Conservation (phyloP, 2,113 vertebrate species). For the Thymallus thymallus region DNA sequence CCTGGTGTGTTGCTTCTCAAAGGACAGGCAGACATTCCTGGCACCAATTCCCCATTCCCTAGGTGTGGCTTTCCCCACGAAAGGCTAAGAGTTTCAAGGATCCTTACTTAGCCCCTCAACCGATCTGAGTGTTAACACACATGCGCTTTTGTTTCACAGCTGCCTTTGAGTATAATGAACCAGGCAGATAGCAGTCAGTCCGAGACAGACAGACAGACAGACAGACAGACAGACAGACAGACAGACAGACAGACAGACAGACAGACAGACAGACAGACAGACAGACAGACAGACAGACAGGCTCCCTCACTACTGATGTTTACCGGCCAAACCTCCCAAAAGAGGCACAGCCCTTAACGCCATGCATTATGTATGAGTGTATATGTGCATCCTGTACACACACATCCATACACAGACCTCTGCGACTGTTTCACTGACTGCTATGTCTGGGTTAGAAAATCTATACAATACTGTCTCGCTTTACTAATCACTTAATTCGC, state of each 20-base stretch:
- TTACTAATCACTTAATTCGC: conserved; percentile 94
- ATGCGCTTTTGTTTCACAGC: conserved; percentile 83
- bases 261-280: conserved; percentile 89
- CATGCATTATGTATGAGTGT: conserved; percentile 53
- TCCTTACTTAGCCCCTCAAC: conserved; percentile 88
- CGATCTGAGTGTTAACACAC: conserved; percentile 85
- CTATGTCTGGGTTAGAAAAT: conserved; percentile 75
- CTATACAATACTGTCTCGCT: conserved; percentile 73
- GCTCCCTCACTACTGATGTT: conserved; percentile 35
- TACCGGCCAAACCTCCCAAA: conserved; percentile 39
- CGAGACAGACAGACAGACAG: conserved; percentile 40
- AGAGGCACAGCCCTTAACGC: conserved; percentile 37
- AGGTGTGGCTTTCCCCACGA: conserved; percentile 92
- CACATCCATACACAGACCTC: background rate
- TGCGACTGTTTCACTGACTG: conserved; percentile 83
- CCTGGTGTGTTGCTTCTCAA: conserved; percentile 33
- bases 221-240: no score
- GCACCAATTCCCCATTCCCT: conserved; percentile 78
- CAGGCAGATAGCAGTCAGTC: conserved; percentile 86
- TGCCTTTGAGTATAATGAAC: conserved; percentile 72
- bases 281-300: conserved; percentile 72
- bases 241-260: no score
- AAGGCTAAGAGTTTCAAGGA: conserved; percentile 76
- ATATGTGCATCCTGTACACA: background rate
- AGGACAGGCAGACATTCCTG: conserved; percentile 56